A percentile compares a stretch with the other conserved stretches of the same genome.
These are phyloP conservation scores for Oryctes rhinoceros DNA, from an alignment of 1,140 invertebrate species.

Conservation along the genomic window DNA sequence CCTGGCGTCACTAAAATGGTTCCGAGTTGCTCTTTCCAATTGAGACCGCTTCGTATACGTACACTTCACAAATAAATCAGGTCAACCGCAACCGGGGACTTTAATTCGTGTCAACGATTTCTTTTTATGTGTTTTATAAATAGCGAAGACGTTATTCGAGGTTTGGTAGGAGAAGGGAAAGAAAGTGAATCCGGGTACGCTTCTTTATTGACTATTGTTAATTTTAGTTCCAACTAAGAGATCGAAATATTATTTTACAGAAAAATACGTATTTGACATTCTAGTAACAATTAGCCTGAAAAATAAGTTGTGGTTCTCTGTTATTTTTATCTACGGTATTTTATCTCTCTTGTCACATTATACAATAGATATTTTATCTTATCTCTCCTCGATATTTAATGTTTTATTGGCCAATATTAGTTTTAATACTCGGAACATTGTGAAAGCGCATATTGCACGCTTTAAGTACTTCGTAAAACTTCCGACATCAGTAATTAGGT, in stretches of 20 bases:
- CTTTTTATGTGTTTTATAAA: background rate
- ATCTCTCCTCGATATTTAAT: background rate
- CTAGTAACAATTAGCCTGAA: too few species aligned
- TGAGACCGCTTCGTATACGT: background rate
- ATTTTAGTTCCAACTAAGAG: too few species aligned
- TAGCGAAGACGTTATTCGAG: background rate
- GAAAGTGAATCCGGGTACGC: background rate
- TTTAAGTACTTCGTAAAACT: background rate
- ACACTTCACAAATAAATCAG: background rate
- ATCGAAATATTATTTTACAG: too few species aligned
- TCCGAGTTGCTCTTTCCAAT: constrained; percentile 3
- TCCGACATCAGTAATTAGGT: background rate
- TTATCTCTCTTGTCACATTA: background rate
- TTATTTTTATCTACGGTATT: too few species aligned
- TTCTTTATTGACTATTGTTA: background rate
- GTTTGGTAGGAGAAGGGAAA: background rate
- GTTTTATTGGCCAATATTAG: background rate
- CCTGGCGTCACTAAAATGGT: background rate
- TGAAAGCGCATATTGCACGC: background rate
- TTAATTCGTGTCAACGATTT: constrained; percentile 1
- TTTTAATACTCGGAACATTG: background rate
- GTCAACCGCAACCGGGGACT: background rate
- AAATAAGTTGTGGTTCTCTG: too few species aligned
- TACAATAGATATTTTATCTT: constrained; percentile 6
- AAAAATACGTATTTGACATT: too few species aligned